phyloP scores from a whole-genome alignment of 2,797 vertebrate genomes.

The Sebastes itinus region DNA sequence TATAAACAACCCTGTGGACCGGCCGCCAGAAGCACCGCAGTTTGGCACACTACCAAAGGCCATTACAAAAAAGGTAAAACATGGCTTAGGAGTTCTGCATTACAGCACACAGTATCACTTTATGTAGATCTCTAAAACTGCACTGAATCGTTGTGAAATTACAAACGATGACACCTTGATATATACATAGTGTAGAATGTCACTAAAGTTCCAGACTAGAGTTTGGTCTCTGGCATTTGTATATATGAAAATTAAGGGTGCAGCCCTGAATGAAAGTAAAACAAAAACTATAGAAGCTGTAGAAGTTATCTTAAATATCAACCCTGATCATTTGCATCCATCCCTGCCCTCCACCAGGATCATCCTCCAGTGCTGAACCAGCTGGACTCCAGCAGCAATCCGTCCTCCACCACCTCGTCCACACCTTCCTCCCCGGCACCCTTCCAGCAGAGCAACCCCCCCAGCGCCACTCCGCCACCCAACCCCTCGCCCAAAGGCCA shows the following conservation, averaged over 20 bases:
- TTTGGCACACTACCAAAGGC: slow-evolving; percentile 96
- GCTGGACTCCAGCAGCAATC: slow-evolving; percentile 98
- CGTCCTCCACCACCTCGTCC: slow-evolving; percentile 97
- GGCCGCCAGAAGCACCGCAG: slow-evolving; percentile 89
- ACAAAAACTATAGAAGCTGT: background rate
- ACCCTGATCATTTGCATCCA: background rate
- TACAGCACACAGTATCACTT: background rate
- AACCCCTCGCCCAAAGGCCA: slow-evolving; percentile 96
- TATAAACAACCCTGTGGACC: slow-evolving; percentile 97
- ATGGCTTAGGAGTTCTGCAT: background rate
- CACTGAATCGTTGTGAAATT: background rate
- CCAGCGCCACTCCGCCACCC: slow-evolving; percentile 94
- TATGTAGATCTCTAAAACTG: background rate
- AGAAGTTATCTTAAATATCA: background rate
- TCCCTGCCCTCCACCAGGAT: slow-evolving; percentile 80
- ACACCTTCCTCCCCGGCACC: slow-evolving; percentile 97
- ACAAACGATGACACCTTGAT: background rate
- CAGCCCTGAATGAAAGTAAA: background rate
- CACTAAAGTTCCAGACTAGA: background rate
- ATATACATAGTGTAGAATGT: background rate
- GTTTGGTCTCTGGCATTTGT: background rate
- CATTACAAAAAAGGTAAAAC: slow-evolving; percentile 94
- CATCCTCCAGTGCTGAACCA: slow-evolving; percentile 92
- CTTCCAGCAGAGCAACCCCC: slow-evolving; percentile 93
- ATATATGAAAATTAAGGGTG: background rate